Conservation (phyloP, 2,797 vertebrate genomes). For the Typhlichthys subterraneus region DNA sequence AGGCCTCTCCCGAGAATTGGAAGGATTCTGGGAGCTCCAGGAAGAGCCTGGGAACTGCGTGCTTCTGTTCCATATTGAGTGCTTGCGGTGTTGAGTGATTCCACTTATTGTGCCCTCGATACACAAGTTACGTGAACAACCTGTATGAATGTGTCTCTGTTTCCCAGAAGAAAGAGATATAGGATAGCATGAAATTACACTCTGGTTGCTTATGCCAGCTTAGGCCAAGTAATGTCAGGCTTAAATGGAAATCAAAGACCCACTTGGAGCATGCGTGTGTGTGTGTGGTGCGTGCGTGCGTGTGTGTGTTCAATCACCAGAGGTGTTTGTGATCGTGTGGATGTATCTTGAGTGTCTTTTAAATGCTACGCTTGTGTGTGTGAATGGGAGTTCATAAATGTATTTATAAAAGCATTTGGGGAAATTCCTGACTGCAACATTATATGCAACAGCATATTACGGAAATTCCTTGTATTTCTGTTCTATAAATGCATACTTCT, state of each 20-base stretch:
- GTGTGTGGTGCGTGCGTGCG: background rate
- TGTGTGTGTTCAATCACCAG: background rate
- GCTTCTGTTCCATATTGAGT: conserved; percentile 21
- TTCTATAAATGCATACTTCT: background rate
- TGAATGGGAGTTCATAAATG: conserved; percentile 21
- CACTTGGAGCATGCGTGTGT: background rate
- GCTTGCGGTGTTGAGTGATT: conserved; percentile 20
- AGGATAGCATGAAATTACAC: conserved; percentile 35
- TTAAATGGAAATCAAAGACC: conserved; percentile 1
- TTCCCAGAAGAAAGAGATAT: conserved; percentile 32
- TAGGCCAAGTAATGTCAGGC: conserved; percentile 17
- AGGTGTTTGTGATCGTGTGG: conserved; percentile 16
- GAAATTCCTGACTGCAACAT: conserved; percentile 30
- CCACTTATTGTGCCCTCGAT: conserved; percentile 31
- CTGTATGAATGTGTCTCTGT: conserved; percentile 21
- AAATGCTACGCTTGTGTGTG: conserved; percentile 12
- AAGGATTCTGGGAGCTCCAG: conserved; percentile 44
- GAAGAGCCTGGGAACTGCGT: conserved; percentile 50
- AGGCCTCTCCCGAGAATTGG: conserved; percentile 40
- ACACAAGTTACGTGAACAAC: conserved; percentile 27
- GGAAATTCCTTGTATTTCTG: conserved; percentile 37
- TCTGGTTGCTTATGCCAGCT: conserved; percentile 19
- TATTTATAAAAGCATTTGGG: conserved; percentile 23
- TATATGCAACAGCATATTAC: conserved; percentile 51
- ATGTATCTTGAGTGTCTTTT: conserved; percentile 13